These are phyloP conservation scores for Ericerus pela DNA, from an alignment of 1,140 invertebrate species.

Conservation along the genomic window DNA sequence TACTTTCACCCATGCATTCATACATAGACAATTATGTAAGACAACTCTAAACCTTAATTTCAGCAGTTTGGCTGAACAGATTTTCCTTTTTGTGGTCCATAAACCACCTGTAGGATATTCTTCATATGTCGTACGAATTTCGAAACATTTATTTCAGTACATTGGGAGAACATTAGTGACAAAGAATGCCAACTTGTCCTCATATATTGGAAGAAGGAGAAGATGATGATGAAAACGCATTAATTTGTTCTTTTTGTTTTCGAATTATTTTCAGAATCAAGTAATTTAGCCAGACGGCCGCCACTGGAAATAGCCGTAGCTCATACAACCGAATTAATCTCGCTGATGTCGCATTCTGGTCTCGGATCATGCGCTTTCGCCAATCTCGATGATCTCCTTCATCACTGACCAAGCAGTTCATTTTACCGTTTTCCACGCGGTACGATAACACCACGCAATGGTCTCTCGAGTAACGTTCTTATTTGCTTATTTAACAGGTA, in stretches of 20 bases:
- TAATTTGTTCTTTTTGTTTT: conserved; percentile 11
- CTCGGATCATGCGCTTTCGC: conserved; percentile 90
- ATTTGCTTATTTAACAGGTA: conserved; percentile 7
- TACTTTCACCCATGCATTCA: no score
- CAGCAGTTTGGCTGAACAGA: no score
- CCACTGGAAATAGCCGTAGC: conserved; percentile 80
- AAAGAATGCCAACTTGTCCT: no score
- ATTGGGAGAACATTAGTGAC: not conserved
- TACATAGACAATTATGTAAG: no score
- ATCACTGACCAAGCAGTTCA: conserved; percentile 20
- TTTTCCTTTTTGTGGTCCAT: no score
- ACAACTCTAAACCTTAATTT: no score
- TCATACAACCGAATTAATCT: conserved; percentile 74
- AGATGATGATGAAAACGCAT: not conserved
- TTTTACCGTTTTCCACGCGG: not conserved
- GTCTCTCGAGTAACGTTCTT: conserved; percentile 5
- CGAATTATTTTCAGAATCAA: conserved; percentile 52
- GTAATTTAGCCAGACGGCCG: conserved; percentile 71
- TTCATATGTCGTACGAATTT: no score
- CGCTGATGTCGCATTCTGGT: conserved; percentile 73
- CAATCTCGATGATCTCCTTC: conserved; percentile 53
- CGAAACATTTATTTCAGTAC: not conserved
- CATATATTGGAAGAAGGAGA: not conserved
- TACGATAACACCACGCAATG: conserved; percentile 1
- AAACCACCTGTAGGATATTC: no score